These are phyloP conservation scores for Lampropteryx suffumata DNA, from an alignment of 2,888 invertebrate genomes.

Conservation along the genomic window DNA sequence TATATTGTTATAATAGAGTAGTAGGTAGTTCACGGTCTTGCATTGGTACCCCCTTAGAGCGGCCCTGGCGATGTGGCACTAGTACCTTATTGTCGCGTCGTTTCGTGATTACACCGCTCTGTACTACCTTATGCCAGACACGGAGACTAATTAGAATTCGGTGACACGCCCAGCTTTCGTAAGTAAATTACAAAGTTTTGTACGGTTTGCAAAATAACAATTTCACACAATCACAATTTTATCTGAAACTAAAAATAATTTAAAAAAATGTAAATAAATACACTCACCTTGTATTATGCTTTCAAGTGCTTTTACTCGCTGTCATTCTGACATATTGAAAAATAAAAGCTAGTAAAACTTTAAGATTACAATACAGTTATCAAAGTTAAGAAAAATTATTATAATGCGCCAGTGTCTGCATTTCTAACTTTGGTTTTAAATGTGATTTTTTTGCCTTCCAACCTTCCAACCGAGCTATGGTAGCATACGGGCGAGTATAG, in stretches of 20 bases:
- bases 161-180: conserved; percentile 66
- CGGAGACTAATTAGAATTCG: conserved; percentile 78
- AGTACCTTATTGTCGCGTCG: conserved; percentile 39
- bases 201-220: conserved; percentile 56
- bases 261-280: too few relatives aligned
- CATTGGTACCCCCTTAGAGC: background rate
- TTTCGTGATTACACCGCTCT: conserved; percentile 51
- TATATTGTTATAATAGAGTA: too few relatives aligned
- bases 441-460: conserved; percentile 28
- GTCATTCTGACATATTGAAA: background rate
- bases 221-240: background rate
- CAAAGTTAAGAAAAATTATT: too few relatives aligned
- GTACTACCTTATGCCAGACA: conserved; percentile 77
- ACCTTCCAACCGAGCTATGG: conserved; percentile 2
- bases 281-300: too few relatives aligned
- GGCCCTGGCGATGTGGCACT: conserved; percentile 3
- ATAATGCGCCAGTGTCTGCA: too few relatives aligned
- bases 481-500: too few relatives aligned
- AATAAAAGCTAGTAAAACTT: background rate
- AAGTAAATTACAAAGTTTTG: conserved; percentile 60
- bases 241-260: too few relatives aligned
- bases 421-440: conserved; percentile 15
- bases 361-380: background rate
- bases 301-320: background rate
- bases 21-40: too few relatives aligned